phyloP scores from a whole-genome alignment of 2,797 vertebrate genomes.

The Rhinichthys osculus region DNA sequence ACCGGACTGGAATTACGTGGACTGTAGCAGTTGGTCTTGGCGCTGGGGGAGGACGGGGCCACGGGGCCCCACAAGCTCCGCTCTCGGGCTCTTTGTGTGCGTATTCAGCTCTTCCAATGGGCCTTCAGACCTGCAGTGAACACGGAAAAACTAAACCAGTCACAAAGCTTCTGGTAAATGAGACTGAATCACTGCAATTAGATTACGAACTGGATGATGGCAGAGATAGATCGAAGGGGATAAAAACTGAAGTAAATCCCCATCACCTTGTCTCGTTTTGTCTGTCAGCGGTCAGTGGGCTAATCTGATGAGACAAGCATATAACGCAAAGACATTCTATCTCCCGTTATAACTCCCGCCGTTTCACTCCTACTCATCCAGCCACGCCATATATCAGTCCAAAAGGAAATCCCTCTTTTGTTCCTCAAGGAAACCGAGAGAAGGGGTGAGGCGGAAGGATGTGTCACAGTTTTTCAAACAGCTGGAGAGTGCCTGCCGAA shows the following conservation, averaged over 20 bases:
- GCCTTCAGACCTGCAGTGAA: neutral
- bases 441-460: slow-evolving; percentile 60
- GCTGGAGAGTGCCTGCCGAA: slow-evolving; percentile 49
- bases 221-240: neutral
- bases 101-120: slow-evolving; percentile 21
- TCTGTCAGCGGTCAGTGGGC: neutral
- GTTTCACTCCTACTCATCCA: slow-evolving; percentile 23
- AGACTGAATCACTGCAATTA: slow-evolving; percentile 4
- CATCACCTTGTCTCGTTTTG: neutral
- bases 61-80: slow-evolving; percentile 12
- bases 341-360: slow-evolving; percentile 10
- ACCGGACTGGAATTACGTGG: neutral
- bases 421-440: slow-evolving; percentile 66
- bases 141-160: neutral
- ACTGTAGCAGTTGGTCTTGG: slow-evolving; percentile 12
- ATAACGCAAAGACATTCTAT: slow-evolving; percentile 10
- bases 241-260: neutral
- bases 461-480: slow-evolving; percentile 57
- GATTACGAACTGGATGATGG: neutral
- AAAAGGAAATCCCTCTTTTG: slow-evolving; percentile 74
- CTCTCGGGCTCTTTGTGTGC: slow-evolving; percentile 25
- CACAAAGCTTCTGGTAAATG: slow-evolving; percentile 2
- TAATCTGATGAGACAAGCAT: slow-evolving; percentile 37
- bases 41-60: slow-evolving; percentile 14
- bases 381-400: slow-evolving; percentile 48